Evolutionary conservation across 2,113 vertebrate genomes (phyloP).

Genomic region (Dendropsophus ebraccatus): DNA sequence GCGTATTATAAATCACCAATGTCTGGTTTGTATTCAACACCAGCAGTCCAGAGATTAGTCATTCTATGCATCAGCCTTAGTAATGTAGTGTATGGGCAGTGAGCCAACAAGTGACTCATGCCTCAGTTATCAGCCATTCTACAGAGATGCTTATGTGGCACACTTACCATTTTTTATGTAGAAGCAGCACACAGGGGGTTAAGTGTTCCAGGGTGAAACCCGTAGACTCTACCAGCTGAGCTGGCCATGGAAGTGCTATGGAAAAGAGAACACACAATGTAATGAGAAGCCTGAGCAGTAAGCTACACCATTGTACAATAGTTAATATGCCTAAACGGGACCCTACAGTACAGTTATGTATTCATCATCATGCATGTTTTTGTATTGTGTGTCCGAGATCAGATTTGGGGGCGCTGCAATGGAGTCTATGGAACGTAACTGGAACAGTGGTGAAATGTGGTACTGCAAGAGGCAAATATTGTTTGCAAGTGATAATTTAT

Average conservation of each 20-base stretch:
- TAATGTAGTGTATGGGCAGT: not conserved
- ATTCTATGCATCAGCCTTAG: not conserved
- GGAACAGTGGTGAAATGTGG: not conserved
- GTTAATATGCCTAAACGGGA: too few relatives aligned
- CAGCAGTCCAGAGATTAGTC: not conserved
- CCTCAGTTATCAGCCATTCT: not conserved
- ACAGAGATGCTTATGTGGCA: not conserved
- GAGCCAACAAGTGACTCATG: slow-evolving; percentile 9
- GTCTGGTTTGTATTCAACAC: not conserved
- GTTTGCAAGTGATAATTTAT: too few relatives aligned
- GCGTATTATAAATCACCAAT: not conserved
- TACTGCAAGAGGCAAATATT: not conserved
- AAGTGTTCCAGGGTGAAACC: slow-evolving; percentile 88
- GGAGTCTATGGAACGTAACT: not conserved
- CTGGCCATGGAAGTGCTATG: slow-evolving; percentile 87
- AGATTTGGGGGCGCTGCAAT: not conserved
- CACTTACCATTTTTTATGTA: slow-evolving; percentile 80
- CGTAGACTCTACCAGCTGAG: slow-evolving; percentile 81
- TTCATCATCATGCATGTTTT: too few relatives aligned
- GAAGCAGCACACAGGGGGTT: slow-evolving; percentile 75
- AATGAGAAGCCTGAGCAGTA: too few relatives aligned
- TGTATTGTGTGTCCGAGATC: not conserved
- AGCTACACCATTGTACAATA: too few relatives aligned
- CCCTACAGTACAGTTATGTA: too few relatives aligned
- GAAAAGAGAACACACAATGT: not conserved